Base-by-base conservation (phyloP, 1,140 invertebrate genomes). In the Habropoda laboriosa region DNA sequence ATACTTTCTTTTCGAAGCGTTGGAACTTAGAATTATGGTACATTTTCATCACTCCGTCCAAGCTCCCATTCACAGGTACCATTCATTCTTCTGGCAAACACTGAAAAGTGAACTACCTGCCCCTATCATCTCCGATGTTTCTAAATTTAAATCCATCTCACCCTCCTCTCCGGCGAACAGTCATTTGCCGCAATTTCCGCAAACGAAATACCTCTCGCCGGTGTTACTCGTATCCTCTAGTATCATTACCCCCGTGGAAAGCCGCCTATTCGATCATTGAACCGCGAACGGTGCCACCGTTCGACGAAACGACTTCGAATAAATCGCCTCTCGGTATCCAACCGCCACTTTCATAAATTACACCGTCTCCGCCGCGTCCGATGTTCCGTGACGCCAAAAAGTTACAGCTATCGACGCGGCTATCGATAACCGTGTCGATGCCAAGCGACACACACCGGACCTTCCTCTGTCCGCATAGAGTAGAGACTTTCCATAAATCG, bases 401-500 rank as follows among this genome's bases (percentile, higher is more conserved):
- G 40, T 76, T 67, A 67, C 61, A 67, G 21, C 63, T 32, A 58
- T 60, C 55, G 53, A 6, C 49, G 35, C 13, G 18, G 16, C 42
- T 49, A 60, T 60, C 66, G 53, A 67, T 68, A 68, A 35, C 74
- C 35, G 7, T 10, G 24, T 12, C 12, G 27, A 13, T 51, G 30
- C 42, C 30, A 35, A 35, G 45, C 30, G 64, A 47, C 45, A 55
- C 51, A n/a, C 21, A 68, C 47, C 30, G 47, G 45, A 75, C 32
- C 57, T 74, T 51, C 57, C 7, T n/a, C 21, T 27, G n/a, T n/a
- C n/a, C 18, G 24, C 16, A 18, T 16, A 16, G 63, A n/a, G n/a
- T n/a, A n/a, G n/a, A n/a, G n/a, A 55, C 63, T 76, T 76, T 68
- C 74, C 74, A 68, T 76, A 76, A 76, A 76, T 68, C n/a, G 58